Percentiles rank a stretch among this genome's conserved stretches.
phyloP scores from a whole-genome alignment of 1,140 invertebrate species.

The Zaprionus taronus region DNA sequence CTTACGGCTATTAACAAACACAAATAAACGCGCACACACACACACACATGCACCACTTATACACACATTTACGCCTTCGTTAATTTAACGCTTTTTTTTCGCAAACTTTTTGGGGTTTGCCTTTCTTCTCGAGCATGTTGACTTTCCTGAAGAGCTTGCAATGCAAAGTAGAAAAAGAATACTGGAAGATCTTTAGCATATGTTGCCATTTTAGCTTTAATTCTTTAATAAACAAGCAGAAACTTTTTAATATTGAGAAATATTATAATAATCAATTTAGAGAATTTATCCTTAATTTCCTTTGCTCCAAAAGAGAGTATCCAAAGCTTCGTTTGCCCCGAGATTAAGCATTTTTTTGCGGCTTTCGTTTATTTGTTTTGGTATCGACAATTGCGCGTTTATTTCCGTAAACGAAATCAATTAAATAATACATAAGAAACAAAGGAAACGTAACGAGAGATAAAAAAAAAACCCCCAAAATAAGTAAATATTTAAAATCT shows the following conservation, averaged over 20 bases:
- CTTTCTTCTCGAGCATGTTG: slow-evolving; percentile 27
- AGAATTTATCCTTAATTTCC: neutral
- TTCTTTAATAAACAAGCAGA: neutral
- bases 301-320: slow-evolving; percentile 8
- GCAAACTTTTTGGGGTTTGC: slow-evolving; percentile 50
- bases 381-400: slow-evolving; percentile 55
- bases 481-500: slow-evolving; percentile 69
- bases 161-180: neutral
- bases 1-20: slow-evolving; percentile 75
- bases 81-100: slow-evolving; percentile 48
- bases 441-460: slow-evolving; percentile 26
- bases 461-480: slow-evolving; percentile 28
- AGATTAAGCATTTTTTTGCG: slow-evolving; percentile 2
- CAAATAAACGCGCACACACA: slow-evolving; percentile 35
- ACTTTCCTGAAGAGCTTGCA: neutral
- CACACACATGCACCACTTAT: slow-evolving; percentile 7
- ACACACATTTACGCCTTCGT: slow-evolving; percentile 16
- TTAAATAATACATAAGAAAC: slow-evolving; percentile 65
- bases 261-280: neutral
- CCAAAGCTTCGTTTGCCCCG: neutral
- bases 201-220: neutral
- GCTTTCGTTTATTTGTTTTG: slow-evolving; percentile 46
- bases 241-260: neutral
- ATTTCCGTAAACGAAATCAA: slow-evolving; percentile 78
- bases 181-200: neutral